Percentiles rank a stretch among this genome's conserved stretches.
These are phyloP conservation scores for Martes flavigula DNA, from an alignment of 2,797 vertebrate genomes.

Conservation along the genomic window DNA sequence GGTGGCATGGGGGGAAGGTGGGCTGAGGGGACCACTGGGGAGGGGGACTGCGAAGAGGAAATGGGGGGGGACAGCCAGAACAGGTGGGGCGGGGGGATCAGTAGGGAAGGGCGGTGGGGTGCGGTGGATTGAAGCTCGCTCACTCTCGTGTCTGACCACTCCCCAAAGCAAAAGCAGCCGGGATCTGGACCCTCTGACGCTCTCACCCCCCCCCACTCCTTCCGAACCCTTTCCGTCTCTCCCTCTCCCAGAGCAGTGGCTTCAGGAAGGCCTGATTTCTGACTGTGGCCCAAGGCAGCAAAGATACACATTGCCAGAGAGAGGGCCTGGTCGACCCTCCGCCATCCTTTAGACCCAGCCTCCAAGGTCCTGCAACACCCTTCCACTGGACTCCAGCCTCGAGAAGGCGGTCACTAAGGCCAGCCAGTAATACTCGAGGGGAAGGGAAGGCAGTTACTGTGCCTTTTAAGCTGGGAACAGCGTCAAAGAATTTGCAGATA, in stretches of 20 bases:
- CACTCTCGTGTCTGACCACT: background rate
- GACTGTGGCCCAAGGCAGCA: background rate
- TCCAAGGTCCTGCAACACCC: background rate
- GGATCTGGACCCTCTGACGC: background rate
- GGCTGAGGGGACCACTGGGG: too few species aligned
- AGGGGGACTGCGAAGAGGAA: background rate
- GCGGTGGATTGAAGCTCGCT: background rate
- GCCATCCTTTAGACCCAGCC: background rate
- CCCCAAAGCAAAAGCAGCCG: background rate
- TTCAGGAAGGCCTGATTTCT: background rate
- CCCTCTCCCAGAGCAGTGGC: background rate
- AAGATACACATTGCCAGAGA: background rate
- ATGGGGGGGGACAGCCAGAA: too few species aligned
- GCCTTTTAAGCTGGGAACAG: background rate
- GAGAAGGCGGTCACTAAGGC: background rate
- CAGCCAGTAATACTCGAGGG: background rate
- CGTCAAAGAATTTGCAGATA: background rate
- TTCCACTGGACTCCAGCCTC: background rate
- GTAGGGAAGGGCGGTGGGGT: background rate
- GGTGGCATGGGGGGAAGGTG: background rate
- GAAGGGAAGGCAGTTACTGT: background rate
- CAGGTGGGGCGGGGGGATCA: background rate
- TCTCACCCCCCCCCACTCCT: accelerated
- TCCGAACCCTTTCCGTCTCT: too few species aligned
- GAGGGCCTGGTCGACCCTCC: background rate